Evolutionary conservation across 2,113 vertebrate genomes (phyloP), one percentile per base, ranked within the genome.

Genomic region (Nanorana parkeri): DNA sequence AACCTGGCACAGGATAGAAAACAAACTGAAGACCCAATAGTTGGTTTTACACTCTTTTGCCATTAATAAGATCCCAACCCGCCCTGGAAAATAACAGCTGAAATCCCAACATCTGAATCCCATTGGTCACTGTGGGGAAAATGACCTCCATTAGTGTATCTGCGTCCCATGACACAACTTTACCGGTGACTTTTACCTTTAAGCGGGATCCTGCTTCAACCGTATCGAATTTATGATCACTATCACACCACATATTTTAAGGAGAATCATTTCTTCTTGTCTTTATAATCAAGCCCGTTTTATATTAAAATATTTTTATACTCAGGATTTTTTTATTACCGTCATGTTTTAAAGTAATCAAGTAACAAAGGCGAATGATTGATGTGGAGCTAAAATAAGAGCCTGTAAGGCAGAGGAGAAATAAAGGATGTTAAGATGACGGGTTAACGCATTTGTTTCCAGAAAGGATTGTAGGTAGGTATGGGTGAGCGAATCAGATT

Each of bases 301-400:
- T 71, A 54, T 71, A 23, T 71, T 52, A 71, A 19, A 68, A 68
- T 71, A 71, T 52, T 72, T 72, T 55, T 54, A 72, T 28, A 28
- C 68, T 72, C 26, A 6, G 41, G 23, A 69, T 8, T 72, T 72
- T 72, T 72, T n/a, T 55, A 29, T 72, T 19, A 19, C 68, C 17
- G 15, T 56, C 52, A 5, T 56, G 56, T 28, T 29, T n/a, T 29
- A 61, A 60, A 75, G 72, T 75, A 60, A 41, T 75, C 72, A 60
- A 58, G 72, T 21, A 61, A 75, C 72, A 75, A 75, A 75, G 56
- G 29, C 20, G 5, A 16, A 3, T 60, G 72, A 75, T 75, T 61
- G 72, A 75, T 75, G 72, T 23, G 3, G 72, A 26, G 56, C n/a
- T 32, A 23, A 28, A 55, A 55, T 71, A 71, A 54, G 68, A 47